Conservation (phyloP, 2,113 vertebrate species). For the Psophia crepitans region DNA sequence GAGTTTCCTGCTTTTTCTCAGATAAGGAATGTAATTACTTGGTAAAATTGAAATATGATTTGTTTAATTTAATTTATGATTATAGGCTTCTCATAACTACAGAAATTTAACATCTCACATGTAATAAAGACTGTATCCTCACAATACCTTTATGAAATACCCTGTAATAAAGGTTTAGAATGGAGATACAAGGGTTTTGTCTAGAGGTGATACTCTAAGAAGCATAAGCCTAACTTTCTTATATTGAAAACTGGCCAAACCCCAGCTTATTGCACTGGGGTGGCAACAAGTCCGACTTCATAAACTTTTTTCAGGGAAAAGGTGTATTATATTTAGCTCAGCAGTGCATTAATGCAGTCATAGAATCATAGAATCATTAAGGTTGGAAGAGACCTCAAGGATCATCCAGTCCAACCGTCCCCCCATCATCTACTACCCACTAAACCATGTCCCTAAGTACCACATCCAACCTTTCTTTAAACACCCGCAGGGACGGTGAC, state of each 20-base stretch:
- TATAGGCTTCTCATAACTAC: not conserved
- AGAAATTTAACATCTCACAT: not conserved
- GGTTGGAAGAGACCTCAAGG: too few relatives aligned
- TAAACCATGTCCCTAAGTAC: too few relatives aligned
- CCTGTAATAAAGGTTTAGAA: not conserved
- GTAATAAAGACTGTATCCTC: not conserved
- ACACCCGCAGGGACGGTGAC: too few relatives aligned
- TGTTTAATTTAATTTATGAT: not conserved
- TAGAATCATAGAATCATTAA: too few relatives aligned
- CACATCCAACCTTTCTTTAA: too few relatives aligned
- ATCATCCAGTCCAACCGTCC: too few relatives aligned
- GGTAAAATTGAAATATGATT: not conserved
- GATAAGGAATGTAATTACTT: not conserved
- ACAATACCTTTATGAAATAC: not conserved
- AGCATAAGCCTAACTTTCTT: not conserved
- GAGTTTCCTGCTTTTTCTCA: not conserved
- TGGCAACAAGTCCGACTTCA: not conserved
- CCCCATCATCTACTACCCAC: too few relatives aligned
- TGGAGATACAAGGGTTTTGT: not conserved
- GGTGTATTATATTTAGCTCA: not conserved
- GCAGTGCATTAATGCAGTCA: not conserved
- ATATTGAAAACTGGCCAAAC: not conserved
- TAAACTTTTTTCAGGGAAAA: not conserved
- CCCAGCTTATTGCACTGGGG: not conserved
- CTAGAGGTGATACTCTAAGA: not conserved